Conservation (phyloP, 1,140 invertebrate species). For the Vanessa tameamea region DNA sequence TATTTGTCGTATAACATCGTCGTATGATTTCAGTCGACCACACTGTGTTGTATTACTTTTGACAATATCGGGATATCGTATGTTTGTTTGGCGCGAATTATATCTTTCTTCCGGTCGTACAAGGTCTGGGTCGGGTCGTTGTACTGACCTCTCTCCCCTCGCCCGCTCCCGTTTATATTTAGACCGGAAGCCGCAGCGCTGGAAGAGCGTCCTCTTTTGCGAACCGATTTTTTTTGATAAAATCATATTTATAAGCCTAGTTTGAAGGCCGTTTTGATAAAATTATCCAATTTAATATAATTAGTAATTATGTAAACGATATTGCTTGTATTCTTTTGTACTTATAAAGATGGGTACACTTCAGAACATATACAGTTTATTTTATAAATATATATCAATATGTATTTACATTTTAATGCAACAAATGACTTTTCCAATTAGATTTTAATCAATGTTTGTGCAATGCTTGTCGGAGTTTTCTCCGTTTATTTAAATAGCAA, state of each 20-base stretch:
- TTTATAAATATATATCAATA: too few species aligned
- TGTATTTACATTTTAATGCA: neutral
- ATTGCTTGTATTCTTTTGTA: too few species aligned
- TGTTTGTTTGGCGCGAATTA: constrained; percentile 24
- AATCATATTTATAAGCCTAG: neutral
- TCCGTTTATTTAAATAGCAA: constrained; percentile 15
- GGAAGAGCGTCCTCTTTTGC: constrained; percentile 48
- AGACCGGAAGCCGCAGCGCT: constrained; percentile 56
- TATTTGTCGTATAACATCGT: too few species aligned
- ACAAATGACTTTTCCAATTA: neutral
- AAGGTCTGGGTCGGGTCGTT: constrained; percentile 67
- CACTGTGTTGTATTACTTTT: neutral
- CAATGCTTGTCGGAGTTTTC: constrained; percentile 2
- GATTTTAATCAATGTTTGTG: constrained; percentile 4
- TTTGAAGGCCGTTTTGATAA: neutral
- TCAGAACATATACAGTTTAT: too few species aligned
- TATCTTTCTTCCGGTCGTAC: constrained; percentile 53
- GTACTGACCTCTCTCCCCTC: constrained; percentile 45
- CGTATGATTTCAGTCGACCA: neutral
- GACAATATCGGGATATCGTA: neutral
- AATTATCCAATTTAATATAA: too few species aligned
- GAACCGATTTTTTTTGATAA: constrained; percentile 35
- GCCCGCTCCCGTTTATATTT: constrained; percentile 62
- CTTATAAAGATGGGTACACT: too few species aligned
- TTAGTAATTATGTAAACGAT: too few species aligned